phyloP scores from a whole-genome alignment of 2,113 vertebrate genomes.

The Xyliphius kryptos region DNA sequence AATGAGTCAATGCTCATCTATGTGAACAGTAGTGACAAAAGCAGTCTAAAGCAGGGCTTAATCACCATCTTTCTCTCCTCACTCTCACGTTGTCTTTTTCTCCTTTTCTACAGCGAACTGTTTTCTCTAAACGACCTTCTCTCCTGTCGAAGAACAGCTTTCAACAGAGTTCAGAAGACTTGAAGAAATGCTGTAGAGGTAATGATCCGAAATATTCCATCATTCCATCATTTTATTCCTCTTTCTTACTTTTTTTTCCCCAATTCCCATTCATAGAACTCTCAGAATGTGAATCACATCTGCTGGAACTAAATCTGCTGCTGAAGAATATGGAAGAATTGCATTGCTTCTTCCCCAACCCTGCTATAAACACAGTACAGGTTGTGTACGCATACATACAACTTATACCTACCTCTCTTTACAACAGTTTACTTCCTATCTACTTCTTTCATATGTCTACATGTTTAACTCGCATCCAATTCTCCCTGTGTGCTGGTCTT shows the following conservation, averaged over 20 bases:
- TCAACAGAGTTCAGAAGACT: slow-evolving; percentile 85
- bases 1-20: too few species aligned
- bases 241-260: not conserved
- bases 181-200: slow-evolving; percentile 92
- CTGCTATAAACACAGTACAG: slow-evolving; percentile 89
- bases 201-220: not conserved
- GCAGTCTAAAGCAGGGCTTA: too few species aligned
- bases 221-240: slow-evolving; percentile 18
- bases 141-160: slow-evolving; percentile 74
- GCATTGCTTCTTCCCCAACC: slow-evolving; percentile 85
- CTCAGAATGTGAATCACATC: slow-evolving; percentile 77
- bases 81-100: too few species aligned
- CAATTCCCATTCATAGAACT: slow-evolving; percentile 68
- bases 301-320: slow-evolving; percentile 88
- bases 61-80: too few species aligned
- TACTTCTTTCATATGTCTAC: too few species aligned
- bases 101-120: too few species aligned
- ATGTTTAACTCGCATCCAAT: too few species aligned
- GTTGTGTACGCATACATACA: slow-evolving; percentile 58
- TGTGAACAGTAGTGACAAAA: too few species aligned
- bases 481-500: slow-evolving; percentile 22
- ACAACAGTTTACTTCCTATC: too few species aligned
- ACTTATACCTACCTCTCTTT: too few species aligned
- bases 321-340: slow-evolving; percentile 94
- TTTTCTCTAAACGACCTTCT: slow-evolving; percentile 76